Evolutionary conservation across 2,113 vertebrate genomes (phyloP), one percentile per base, ranked within the genome.

Genomic region (Muntiacus muntjak): DNA sequence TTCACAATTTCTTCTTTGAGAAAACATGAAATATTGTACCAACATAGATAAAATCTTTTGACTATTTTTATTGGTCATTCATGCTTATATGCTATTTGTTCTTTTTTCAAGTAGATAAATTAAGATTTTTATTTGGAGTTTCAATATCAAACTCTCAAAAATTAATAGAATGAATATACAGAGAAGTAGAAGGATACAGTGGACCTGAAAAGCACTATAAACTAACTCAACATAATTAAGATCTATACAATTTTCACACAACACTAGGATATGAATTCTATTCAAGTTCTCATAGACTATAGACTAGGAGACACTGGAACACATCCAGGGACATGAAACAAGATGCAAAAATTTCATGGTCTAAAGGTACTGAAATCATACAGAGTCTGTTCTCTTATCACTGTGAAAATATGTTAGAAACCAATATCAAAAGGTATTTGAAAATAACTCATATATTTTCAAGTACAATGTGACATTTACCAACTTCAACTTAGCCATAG

Each of bases 1-100:
- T 90, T 96, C 45, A 60, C 95, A 88, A 78, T 90, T 76, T 92
- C 33, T 90, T 87, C 55, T 96, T 95, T 95, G 89, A 97, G 13
- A 87, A 93, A 88, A 89, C 23, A 79, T 82, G 94, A 96, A 94
- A 74, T 94, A 82, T 83, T 81, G 87, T 10, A 57, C 40, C n/a
- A 26, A 30, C 47, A 26, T 55, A 95, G 96, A 95, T 92, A 85
- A 89, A 90, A 94, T 94, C 89, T 79, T 86, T 54, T 50, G 87
- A 40, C 67, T 85, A 85, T 45, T 94, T 67, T 90, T 81, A n/a
- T 28, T 78, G 87, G 91, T 58, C 76, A 88, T 89, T 96, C 57
- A 26, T 57, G 64, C 82, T n/a, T 91, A 84, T 40, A 45, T 33
- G 36, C 58, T 82, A 33, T 26, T 81, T 76, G 40, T 26, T 76